Percentiles rank a stretch among this genome's conserved stretches.
Conservation (phyloP, 2,888 invertebrate genomes). For the Phyllotreta cruciferae region DNA sequence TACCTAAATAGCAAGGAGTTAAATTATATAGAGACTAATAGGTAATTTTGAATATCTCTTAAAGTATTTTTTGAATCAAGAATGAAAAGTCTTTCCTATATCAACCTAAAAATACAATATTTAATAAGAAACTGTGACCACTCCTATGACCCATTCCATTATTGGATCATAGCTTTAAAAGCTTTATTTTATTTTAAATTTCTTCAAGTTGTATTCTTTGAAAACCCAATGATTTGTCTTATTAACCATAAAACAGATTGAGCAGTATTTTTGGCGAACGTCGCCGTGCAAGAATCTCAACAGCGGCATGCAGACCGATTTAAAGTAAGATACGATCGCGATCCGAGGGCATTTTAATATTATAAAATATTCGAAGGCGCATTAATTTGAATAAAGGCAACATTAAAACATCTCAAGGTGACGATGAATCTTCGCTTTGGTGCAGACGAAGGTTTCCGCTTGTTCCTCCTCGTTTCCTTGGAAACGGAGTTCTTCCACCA, state of each 20-base stretch:
- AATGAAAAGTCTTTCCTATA: too few relatives aligned
- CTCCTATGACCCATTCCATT: too few relatives aligned
- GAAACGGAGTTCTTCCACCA: constrained; percentile 58
- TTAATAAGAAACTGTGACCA: too few relatives aligned
- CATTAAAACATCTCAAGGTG: constrained; percentile 63
- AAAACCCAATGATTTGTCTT: neutral
- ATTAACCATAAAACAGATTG: too few relatives aligned
- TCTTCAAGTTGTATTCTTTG: constrained; percentile 5
- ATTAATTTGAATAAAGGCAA: constrained; percentile 62
- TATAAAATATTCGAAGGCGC: constrained; percentile 58
- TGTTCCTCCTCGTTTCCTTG: constrained; percentile 60
- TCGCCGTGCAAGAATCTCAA: constrained; percentile 38
- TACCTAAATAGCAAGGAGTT: too few relatives aligned
- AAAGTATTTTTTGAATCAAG: too few relatives aligned
- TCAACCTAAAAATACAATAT: too few relatives aligned
- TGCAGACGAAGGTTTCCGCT: constrained; percentile 53
- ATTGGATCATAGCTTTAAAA: too few relatives aligned
- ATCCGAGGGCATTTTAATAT: constrained; percentile 56
- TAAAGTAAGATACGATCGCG: constrained; percentile 56
- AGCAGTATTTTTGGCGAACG: constrained; percentile 27
- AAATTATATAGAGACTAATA: too few relatives aligned
- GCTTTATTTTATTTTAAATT: constrained; percentile 2
- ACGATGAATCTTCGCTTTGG: constrained; percentile 58
- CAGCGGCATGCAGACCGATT: constrained; percentile 52
- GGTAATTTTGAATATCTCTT: too few relatives aligned